Conservation (phyloP, 2,888 invertebrate genomes). For the Plebejus anna region DNA sequence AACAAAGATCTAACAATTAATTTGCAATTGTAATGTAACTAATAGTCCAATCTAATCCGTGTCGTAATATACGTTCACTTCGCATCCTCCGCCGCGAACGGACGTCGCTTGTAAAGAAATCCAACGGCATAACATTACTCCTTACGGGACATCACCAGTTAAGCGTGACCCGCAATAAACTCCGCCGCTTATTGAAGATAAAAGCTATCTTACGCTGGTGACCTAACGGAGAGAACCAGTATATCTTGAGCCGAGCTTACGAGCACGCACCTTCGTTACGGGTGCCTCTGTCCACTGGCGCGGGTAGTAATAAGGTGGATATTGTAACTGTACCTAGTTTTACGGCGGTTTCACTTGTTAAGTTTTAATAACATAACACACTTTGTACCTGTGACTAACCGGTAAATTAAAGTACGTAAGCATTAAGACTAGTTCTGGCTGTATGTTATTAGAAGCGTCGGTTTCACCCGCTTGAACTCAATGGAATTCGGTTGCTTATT, state of each 20-base stretch:
- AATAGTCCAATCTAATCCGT: conserved; percentile 27
- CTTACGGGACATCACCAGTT: conserved; percentile 56
- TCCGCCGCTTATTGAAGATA: conserved; percentile 40
- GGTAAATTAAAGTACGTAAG: conserved; percentile 30
- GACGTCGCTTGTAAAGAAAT: conserved; percentile 38
- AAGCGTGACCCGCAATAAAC: conserved; percentile 45
- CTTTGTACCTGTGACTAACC: conserved; percentile 32
- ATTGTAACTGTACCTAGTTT: conserved; percentile 50
- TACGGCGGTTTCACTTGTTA: conserved; percentile 53
- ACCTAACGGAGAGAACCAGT: conserved; percentile 48
- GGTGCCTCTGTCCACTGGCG: conserved; percentile 13
- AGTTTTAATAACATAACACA: conserved; percentile 50
- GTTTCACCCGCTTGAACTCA: conserved; percentile 4
- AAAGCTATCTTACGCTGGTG: conserved; percentile 47
- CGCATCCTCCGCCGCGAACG: conserved; percentile 24
- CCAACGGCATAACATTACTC: conserved; percentile 59
- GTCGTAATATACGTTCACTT: conserved; percentile 25
- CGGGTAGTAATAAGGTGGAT: conserved; percentile 41
- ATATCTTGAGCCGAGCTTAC: conserved; percentile 47
- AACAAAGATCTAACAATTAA: conserved; percentile 17
- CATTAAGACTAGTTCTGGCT: conserved; percentile 23
- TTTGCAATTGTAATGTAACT: conserved; percentile 17
- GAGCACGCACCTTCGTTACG: neutral
- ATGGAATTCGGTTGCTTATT: neutral
- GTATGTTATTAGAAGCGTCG: conserved; percentile 16